Evolutionary conservation across 2,113 vertebrate species (phyloP).

Genomic region (Hippocampus guttulatus): DNA sequence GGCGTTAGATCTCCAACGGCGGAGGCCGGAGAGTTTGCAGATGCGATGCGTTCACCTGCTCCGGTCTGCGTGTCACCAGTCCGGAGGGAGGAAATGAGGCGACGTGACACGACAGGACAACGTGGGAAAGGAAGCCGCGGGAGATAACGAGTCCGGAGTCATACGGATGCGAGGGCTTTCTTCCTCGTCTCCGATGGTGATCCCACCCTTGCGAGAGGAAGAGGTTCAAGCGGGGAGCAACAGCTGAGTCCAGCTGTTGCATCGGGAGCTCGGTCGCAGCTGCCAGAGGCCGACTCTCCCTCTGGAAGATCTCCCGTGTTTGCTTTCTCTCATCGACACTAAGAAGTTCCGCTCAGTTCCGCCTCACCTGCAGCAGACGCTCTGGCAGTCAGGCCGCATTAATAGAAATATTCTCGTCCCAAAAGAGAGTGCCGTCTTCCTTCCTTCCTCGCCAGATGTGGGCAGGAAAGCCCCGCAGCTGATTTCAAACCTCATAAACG

Average conservation of each 20-base stretch:
- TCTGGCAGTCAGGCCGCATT: conserved; percentile 32
- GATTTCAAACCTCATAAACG: neutral
- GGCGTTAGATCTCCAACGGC: conserved; percentile 17
- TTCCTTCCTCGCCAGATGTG: conserved; percentile 50
- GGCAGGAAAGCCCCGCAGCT: conserved; percentile 40
- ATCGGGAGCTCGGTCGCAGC: conserved; percentile 42
- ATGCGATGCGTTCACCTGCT: conserved; percentile 58
- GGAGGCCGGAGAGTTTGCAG: conserved; percentile 21
- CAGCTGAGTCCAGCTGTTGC: conserved; percentile 62
- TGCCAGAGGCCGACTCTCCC: conserved; percentile 47
- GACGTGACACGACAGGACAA: conserved; percentile 33
- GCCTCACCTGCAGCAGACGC: conserved; percentile 58
- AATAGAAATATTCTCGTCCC: conserved; percentile 26
- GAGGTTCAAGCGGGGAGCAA: conserved; percentile 36
- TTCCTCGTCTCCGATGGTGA: conserved; percentile 7
- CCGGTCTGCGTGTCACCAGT: conserved; percentile 37
- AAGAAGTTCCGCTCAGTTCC: conserved; percentile 26
- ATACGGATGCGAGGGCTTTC: neutral
- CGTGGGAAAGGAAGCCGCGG: conserved; percentile 56
- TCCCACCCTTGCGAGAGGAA: conserved; percentile 32
- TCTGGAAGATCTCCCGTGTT: conserved; percentile 34
- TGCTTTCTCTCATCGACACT: conserved; percentile 41
- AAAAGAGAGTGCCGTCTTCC: conserved; percentile 17
- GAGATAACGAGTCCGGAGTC: conserved; percentile 43
- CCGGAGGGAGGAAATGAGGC: conserved; percentile 40